Base-by-base conservation (phyloP, 2,888 invertebrate species). In the Meloe dianella region DNA sequence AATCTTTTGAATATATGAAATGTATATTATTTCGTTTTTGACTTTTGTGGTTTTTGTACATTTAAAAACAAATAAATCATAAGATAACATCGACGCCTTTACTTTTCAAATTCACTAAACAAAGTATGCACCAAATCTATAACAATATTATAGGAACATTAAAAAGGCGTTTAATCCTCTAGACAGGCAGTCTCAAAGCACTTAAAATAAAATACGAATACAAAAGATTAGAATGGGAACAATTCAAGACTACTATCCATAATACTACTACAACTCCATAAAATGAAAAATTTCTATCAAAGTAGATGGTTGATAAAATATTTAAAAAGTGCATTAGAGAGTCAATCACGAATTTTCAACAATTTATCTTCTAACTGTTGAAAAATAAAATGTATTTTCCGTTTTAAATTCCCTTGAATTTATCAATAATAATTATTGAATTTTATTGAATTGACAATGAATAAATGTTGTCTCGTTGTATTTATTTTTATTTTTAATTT, bases 91-190 rank as follows among this genome's bases (percentile, higher is more conserved):
- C 54, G 27, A 27, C 54, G 54, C 54, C 7, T 27, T 24, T 7
- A 54, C 54, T 54, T 54, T 54, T 14, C 24, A 12, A 10, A 54
- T 24, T 27, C 27, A n/a, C 54, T 27, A 22, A 47, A 54, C 54
- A 54, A 54, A 54, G 54, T 54, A 54, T 54, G 54, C 54, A 54
- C 27, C 54, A 54, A 54, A 54, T 54, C 54, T 54, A 54, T 54
- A 54, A 54, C 54, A 24, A n/a, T 54, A 54, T 54, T 54, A 54
- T 27, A 24, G 14, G 27, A 24, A 54, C 54, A 54, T 54, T 54
- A 54, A 54, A 54, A 54, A 54, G 54, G 54, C 54, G 54, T 54
- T 54, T 54, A 54, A 54, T 54, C 54, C 54, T 24, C 54, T 6
- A 54, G 27, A 27, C 27, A 54, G 54, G 27, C 54, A 54, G 54